These are phyloP conservation scores for Sylvia atricapilla DNA, from an alignment of 2,113 vertebrate species.

Conservation along the genomic window DNA sequence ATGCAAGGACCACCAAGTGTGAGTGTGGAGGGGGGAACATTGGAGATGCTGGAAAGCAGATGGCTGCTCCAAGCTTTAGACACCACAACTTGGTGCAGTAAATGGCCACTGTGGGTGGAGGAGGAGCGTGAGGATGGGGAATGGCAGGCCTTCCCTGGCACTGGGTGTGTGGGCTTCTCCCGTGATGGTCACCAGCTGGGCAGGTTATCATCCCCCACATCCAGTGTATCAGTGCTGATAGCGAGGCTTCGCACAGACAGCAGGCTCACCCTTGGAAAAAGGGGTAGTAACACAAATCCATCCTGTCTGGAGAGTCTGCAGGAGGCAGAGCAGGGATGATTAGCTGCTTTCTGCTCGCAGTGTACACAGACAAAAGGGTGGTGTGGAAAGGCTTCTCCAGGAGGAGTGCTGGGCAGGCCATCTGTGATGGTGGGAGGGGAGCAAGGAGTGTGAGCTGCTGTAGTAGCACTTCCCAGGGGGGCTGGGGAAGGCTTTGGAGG, in stretches of 20 bases:
- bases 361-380: not conserved
- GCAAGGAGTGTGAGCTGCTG: not conserved
- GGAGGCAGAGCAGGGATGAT: not conserved
- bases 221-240: not conserved
- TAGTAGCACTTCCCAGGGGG: slow-evolving; percentile 49
- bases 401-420: slow-evolving; percentile 49
- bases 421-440: slow-evolving; percentile 24
- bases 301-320: not conserved
- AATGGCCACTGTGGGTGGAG: not conserved
- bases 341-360: not conserved
- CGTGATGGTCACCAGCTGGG: not conserved
- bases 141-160: not conserved
- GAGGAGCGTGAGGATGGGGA: not conserved
- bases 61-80: not conserved
- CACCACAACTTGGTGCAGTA: not conserved
- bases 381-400: slow-evolving; percentile 7
- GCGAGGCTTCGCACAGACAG: not conserved
- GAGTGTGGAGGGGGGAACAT: not conserved
- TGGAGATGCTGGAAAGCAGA: not conserved
- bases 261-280: not conserved
- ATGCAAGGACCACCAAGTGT: rapidly evolving
- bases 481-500: not conserved
- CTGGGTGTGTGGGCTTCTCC: not conserved
- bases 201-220: not conserved
- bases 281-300: not conserved